Evolutionary conservation across 64 coral and sea anemone genomes (phyloP).

Genomic region (Pachyseris speciosa): DNA sequence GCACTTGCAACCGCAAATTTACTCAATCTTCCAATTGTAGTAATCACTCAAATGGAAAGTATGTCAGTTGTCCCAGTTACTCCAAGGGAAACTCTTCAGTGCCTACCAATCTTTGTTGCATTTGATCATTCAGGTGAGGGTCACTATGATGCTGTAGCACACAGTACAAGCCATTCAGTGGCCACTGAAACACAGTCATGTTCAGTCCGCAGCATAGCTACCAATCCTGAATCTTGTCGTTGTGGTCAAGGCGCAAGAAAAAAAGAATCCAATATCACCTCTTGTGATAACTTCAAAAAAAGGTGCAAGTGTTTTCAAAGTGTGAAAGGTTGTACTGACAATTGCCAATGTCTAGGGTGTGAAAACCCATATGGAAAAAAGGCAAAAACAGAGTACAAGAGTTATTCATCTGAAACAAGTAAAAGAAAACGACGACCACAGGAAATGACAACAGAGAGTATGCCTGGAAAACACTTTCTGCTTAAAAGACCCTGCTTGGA

Average conservation of each 20-base stretch:
- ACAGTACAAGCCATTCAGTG: neutral
- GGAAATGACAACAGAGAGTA: conserved; percentile 1
- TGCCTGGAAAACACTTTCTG: conserved; percentile 12
- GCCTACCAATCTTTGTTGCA: conserved; percentile 51
- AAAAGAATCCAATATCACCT: conserved; percentile 5
- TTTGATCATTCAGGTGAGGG: conserved; percentile 69
- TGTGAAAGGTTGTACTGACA: conserved; percentile 11
- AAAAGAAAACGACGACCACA: conserved; percentile 4
- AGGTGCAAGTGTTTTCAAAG: conserved; percentile 25
- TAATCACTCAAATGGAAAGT: conserved; percentile 70
- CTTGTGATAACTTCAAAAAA: conserved; percentile 19
- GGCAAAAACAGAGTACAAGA: neutral
- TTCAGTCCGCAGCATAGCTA: neutral
- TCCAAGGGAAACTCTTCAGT: conserved; percentile 23
- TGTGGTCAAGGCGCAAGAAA: conserved; percentile 44
- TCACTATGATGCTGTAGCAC: conserved; percentile 74
- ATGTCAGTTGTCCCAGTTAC: conserved; percentile 65
- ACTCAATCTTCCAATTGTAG: conserved; percentile 50
- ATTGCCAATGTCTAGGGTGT: conserved; percentile 23
- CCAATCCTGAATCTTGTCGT: neutral
- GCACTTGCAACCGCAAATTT: conserved; percentile 75
- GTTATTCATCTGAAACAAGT: neutral
- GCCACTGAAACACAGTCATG: neutral
- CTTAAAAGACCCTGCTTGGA: neutral
- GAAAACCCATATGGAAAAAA: conserved; percentile 46